These are phyloP conservation scores for Cacatua alba DNA, from an alignment of 2,113 vertebrate species.

Conservation along the genomic window DNA sequence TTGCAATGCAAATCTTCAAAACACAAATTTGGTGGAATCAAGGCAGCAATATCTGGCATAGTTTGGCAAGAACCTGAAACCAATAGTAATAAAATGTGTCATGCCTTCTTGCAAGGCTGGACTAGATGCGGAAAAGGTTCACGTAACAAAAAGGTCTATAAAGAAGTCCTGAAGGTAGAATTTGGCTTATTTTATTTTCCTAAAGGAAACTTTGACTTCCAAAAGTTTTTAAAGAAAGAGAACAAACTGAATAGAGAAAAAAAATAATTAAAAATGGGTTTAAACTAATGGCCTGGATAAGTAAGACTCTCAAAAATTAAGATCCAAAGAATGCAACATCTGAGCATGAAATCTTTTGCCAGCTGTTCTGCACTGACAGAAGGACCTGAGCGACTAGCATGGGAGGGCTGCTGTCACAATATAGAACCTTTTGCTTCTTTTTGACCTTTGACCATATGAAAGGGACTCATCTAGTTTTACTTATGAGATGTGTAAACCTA, in stretches of 20 bases:
- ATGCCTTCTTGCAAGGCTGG: neutral
- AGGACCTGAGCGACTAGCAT: neutral
- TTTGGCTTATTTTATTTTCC: neutral
- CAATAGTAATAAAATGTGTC: neutral
- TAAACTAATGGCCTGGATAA: neutral
- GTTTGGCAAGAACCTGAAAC: neutral
- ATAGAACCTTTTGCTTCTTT: neutral
- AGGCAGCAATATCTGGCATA: neutral
- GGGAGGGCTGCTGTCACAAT: neutral
- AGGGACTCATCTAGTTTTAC: neutral
- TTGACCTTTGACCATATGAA: neutral
- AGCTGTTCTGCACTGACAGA: neutral
- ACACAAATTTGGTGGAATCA: neutral
- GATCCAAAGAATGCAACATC: neutral
- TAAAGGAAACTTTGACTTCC: neutral
- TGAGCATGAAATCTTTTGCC: neutral
- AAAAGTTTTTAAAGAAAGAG: neutral
- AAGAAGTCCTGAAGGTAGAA: neutral
- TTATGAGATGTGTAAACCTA: neutral
- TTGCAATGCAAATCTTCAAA: neutral
- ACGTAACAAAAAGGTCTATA: neutral
- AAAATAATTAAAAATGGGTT: neutral
- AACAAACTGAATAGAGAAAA: neutral
- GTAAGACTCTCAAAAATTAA: neutral
- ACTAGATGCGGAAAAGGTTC: neutral